Evolutionary conservation across 1,140 invertebrate genomes (phyloP).

Genomic region (Achatina immaculata): DNA sequence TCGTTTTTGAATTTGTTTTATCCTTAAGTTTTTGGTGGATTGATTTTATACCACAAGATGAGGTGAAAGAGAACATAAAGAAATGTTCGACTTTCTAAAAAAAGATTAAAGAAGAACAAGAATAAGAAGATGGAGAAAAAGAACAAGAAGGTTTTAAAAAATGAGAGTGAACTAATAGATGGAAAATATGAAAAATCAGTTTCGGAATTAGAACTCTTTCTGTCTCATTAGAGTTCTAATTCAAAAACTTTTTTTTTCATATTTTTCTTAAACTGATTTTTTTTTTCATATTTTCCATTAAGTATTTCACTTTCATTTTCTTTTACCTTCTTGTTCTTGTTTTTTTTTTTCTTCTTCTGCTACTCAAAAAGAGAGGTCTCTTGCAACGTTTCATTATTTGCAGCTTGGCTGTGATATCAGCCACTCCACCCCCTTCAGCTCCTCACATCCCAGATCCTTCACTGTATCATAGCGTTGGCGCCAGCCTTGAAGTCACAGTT

Average conservation of each 20-base stretch:
- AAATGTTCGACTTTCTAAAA: not conserved
- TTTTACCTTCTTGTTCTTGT: not conserved
- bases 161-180: not conserved
- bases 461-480: too few species aligned
- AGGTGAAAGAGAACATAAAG: too few species aligned
- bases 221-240: not conserved
- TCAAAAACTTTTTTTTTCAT: not conserved
- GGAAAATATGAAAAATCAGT: not conserved
- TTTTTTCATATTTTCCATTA: not conserved
- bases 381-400: not conserved
- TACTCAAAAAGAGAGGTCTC: not conserved
- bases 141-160: not conserved
- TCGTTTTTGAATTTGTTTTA: too few species aligned
- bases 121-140: too few species aligned
- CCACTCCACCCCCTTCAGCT: not conserved
- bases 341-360: not conserved
- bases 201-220: not conserved
- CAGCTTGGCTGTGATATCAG: not conserved
- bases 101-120: too few species aligned
- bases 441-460: too few species aligned
- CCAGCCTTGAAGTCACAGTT: too few species aligned
- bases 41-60: too few species aligned
- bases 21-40: too few species aligned
- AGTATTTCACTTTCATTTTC: not conserved
- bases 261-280: constrained; percentile 1